phyloP scores from a whole-genome alignment of 2,797 vertebrate genomes.

The Lacerta bilineata region DNA sequence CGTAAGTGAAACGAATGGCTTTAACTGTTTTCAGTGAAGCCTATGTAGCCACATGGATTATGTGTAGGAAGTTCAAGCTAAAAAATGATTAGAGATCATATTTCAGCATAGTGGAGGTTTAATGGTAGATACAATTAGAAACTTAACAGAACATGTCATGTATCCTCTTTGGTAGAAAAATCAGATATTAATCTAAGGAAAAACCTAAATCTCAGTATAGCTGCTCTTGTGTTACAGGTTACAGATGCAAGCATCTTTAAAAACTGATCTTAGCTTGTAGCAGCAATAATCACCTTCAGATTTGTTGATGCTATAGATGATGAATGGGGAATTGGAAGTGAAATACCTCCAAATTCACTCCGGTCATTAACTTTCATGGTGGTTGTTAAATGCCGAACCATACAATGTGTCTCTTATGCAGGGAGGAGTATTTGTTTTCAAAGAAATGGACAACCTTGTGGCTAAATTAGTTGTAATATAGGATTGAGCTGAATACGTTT shows the following conservation, averaged over 20 bases:
- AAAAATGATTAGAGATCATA: constrained; percentile 81
- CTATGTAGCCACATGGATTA: constrained; percentile 82
- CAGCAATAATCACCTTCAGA: constrained; percentile 84
- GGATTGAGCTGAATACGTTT: too few species aligned
- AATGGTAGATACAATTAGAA: constrained; percentile 84
- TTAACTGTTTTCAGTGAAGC: constrained; percentile 80
- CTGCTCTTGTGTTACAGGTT: constrained; percentile 70
- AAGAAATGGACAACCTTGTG: neutral
- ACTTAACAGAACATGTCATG: constrained; percentile 81
- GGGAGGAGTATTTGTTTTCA: constrained; percentile 35
- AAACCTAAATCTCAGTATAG: constrained; percentile 79
- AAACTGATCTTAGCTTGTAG: constrained; percentile 82
- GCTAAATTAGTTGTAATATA: neutral
- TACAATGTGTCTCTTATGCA: constrained; percentile 60
- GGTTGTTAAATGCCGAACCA: constrained; percentile 71
- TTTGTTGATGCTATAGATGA: constrained; percentile 82
- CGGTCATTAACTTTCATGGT: constrained; percentile 75
- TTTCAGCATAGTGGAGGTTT: constrained; percentile 81
- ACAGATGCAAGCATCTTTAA: constrained; percentile 78
- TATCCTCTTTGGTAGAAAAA: constrained; percentile 82
- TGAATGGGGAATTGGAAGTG: constrained; percentile 76
- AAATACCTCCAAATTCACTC: constrained; percentile 72
- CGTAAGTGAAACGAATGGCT: constrained; percentile 84
- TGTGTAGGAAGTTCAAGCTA: constrained; percentile 82
- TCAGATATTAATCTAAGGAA: constrained; percentile 82